Conservation (phyloP, 23 tunicate species). For the Ascidia mentula region DNA sequence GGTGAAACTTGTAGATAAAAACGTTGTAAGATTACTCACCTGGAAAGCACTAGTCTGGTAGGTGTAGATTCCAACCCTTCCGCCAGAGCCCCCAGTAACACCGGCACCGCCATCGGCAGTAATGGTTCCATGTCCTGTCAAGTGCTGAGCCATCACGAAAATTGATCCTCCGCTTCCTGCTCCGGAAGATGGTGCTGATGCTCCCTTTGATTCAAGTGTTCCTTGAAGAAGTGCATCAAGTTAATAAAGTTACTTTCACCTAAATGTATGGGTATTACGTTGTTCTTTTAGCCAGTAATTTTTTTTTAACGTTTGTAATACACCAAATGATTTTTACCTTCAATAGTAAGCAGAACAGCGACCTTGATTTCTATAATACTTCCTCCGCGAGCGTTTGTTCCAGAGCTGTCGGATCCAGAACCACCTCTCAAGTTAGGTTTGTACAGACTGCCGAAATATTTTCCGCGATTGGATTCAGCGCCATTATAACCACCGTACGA, state of each 20-base stretch:
- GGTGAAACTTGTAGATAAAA: not conserved
- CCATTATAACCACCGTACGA: constrained; percentile 23
- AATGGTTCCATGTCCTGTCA: constrained; percentile 21
- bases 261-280: not conserved
- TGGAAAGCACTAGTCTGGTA: constrained; percentile 15
- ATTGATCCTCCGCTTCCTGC: constrained; percentile 30
- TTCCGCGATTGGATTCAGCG: not conserved
- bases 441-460: constrained; percentile 21
- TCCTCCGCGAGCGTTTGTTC: constrained; percentile 10
- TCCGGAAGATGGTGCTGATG: not conserved
- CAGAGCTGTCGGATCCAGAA: constrained; percentile 17
- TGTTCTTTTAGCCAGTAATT: too few relatives aligned
- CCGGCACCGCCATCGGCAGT: constrained; percentile 17
- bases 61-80: constrained; percentile 27
- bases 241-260: not conserved
- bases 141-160: constrained; percentile 1
- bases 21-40: not conserved
- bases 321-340: constrained; percentile 12
- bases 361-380: constrained; percentile 12
- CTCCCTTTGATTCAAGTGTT: not conserved
- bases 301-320: too few relatives aligned
- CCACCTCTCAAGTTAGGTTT: constrained; percentile 1
- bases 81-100: constrained; percentile 28
- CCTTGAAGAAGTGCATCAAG: not conserved
- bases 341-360: not conserved